Percentiles rank a stretch among this genome's conserved stretches.
Conservation (phyloP, 2,797 vertebrate genomes). For the Cyclopterus lumpus region DNA sequence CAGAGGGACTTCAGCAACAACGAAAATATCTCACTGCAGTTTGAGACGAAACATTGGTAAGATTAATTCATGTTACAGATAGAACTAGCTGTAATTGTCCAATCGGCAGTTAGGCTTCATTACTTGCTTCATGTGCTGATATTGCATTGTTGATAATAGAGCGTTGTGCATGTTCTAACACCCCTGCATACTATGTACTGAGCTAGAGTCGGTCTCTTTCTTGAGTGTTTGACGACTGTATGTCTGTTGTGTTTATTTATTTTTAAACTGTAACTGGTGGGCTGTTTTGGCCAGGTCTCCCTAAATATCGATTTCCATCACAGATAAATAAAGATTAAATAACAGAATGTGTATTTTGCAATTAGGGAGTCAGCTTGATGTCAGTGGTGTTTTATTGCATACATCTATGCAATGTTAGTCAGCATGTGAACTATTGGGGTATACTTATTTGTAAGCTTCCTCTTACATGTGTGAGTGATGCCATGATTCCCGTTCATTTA, state of each 20-base stretch:
- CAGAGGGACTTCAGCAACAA: constrained; percentile 44
- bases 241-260: background rate
- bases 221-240: background rate
- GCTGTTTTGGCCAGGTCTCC: background rate
- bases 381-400: background rate
- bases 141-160: background rate
- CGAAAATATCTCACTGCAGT: background rate
- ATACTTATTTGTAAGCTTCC: background rate
- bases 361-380: background rate
- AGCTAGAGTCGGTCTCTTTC: background rate
- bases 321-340: background rate
- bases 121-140: background rate
- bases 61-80: background rate
- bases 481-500: background rate
- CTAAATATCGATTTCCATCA: background rate
- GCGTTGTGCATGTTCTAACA: background rate
- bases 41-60: constrained; percentile 55
- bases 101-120: background rate
- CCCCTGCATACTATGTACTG: background rate
- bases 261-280: background rate
- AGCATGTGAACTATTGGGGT: background rate
- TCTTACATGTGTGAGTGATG: background rate
- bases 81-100: background rate
- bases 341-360: background rate
- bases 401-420: background rate